Base-by-base conservation (phyloP, 2,888 invertebrate genomes). In the Drosophila melanosoma region DNA sequence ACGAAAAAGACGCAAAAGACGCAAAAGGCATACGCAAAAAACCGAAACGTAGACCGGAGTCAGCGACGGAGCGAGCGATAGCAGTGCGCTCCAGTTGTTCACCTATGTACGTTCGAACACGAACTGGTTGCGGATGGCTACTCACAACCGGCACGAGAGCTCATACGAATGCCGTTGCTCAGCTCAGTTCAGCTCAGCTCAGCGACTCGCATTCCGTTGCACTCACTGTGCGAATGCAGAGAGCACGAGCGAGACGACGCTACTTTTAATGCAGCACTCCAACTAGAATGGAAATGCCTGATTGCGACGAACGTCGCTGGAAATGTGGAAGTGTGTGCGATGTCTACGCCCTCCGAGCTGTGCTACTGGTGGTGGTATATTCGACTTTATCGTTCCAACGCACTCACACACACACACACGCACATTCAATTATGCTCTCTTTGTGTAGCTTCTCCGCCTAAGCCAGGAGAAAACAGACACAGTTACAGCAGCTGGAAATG, bases 31-130 rank as follows among this genome's bases (percentile, higher is more conserved):
- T 63, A 65, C 69, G 74, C 64, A 26, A 61, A 67, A 61, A 69
- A 69, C 33, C 56, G 62, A 76, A 79, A 71, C 71, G 68, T 48
- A 51, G 58, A 65, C 77, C 57, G 53, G 63, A 69, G 81, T 62
- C 73, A 40, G 62, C 68, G 73, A 78, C 69, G 74, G 54, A 63
- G 51, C 69, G 74, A 58, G 72, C 79, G 70, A 75, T 75, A 65
- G 60, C 70, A 74, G 58, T 87, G 90, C 90, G 87, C 83, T 74
- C 83, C 87, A 91, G 91, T 91, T 91, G 91, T 92, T 91, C 90
- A 91, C 91, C 91, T 90, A 89, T 85, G 91, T 90, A 92, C 92
- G 93, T 91, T 92, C 91, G 91, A 92, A 89, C 91, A 90, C 91
- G 90, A 92, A 93, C 93, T 93, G 90, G 92, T 91, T 92, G 79